These are phyloP conservation scores for Synergus laeviventris DNA, from an alignment of 2,888 invertebrate genomes.

Conservation along the genomic window DNA sequence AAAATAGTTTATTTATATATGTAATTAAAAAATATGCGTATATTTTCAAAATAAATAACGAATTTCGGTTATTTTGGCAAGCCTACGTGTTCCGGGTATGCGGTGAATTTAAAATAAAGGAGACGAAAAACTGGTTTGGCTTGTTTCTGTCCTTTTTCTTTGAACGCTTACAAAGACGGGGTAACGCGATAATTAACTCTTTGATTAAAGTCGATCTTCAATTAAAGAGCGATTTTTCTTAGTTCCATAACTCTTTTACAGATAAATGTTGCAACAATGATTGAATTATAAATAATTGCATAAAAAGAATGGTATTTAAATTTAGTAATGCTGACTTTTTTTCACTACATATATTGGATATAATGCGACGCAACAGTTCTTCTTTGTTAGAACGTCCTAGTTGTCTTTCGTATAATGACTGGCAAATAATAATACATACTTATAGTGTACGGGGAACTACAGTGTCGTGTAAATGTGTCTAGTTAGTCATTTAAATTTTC, in stretches of 20 bases:
- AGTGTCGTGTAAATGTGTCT: conserved; percentile 8
- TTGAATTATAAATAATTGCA: background rate
- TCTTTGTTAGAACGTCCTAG: conserved; percentile 46
- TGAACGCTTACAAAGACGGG: conserved; percentile 16
- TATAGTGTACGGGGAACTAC: conserved; percentile 47
- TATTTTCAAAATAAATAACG: background rate
- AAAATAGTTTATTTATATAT: too few species aligned
- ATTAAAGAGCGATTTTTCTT: conserved; percentile 8
- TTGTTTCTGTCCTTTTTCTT: conserved; percentile 31
- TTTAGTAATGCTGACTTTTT: conserved; percentile 43
- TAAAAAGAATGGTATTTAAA: background rate
- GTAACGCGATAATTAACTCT: conserved; percentile 32
- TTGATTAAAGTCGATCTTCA: conserved; percentile 35
- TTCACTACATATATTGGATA: conserved; percentile 40
- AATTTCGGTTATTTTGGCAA: background rate
- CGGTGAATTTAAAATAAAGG: conserved; percentile 17
- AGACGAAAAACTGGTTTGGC: conserved; percentile 36
- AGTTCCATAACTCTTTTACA: background rate
- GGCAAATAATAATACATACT: conserved; percentile 50
- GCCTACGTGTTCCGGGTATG: conserved; percentile 9
- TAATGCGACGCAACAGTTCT: conserved; percentile 18
- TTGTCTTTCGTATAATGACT: conserved; percentile 47
- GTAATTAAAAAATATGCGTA: background rate
- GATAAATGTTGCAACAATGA: background rate
- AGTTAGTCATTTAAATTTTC: background rate